Evolutionary conservation across 2,113 vertebrate species (phyloP).

Genomic region (Ellobius talpinus): DNA sequence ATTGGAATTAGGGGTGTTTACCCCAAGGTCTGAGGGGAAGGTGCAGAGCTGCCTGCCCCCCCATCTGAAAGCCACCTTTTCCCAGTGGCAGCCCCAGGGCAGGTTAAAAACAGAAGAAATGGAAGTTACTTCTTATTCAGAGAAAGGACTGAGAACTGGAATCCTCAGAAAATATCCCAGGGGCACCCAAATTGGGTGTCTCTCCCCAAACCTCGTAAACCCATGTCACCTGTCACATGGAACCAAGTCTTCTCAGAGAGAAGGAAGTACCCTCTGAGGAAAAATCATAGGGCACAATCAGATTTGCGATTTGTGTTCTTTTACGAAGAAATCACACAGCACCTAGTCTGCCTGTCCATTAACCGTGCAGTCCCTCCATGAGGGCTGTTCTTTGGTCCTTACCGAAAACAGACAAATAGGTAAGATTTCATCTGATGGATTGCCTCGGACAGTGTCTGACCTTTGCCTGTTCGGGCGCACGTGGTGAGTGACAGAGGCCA

Average conservation of each 20-base stretch:
- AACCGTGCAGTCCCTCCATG: background rate
- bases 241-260: background rate
- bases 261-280: slow-evolving; percentile 29
- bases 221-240: background rate
- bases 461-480: slow-evolving; percentile 55
- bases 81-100: background rate
- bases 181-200: background rate
- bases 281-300: slow-evolving; percentile 1
- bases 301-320: background rate
- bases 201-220: slow-evolving; percentile 1
- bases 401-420: background rate
- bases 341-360: background rate
- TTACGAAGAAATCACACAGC: background rate
- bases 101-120: slow-evolving; percentile 27
- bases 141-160: slow-evolving; percentile 54
- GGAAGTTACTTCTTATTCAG: background rate
- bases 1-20: background rate
- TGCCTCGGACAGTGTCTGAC: slow-evolving; percentile 46
- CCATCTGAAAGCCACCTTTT: slow-evolving; percentile 9
- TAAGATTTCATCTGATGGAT: background rate
- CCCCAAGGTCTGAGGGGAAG: background rate
- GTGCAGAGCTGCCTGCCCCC: background rate
- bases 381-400: background rate
- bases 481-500: slow-evolving; percentile 45
- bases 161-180: slow-evolving; percentile 25